These are phyloP conservation scores for Enteromius unitaeniatus DNA, from an alignment of 2,797 vertebrate genomes.

Conservation along the genomic window DNA sequence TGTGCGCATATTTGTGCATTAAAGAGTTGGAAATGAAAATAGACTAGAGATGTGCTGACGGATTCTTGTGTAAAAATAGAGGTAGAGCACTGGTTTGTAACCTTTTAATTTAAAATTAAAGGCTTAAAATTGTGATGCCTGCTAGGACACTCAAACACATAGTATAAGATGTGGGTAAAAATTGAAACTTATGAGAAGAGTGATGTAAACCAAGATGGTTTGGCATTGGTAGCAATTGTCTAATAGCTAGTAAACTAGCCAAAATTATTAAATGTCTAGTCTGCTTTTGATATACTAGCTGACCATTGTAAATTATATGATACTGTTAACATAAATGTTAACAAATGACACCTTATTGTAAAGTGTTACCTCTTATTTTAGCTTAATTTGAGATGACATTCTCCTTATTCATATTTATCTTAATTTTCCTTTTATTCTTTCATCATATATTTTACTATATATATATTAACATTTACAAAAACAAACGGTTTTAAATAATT, in stretches of 20 bases:
- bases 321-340: too few relatives aligned
- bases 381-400: background rate
- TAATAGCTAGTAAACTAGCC: background rate
- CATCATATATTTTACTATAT: background rate
- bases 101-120: background rate
- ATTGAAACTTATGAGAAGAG: background rate
- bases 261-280: background rate
- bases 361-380: background rate
- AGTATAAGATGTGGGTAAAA: background rate
- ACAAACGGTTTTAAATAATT: too few relatives aligned
- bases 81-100: background rate
- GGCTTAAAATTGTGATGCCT: background rate
- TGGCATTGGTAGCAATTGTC: background rate
- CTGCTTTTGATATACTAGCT: background rate
- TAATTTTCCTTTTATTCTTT: background rate
- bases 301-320: background rate
- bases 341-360: too few relatives aligned
- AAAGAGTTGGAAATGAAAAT: background rate
- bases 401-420: background rate
- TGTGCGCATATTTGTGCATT: conserved; percentile 10
- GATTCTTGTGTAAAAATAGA: background rate
- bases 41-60: background rate
- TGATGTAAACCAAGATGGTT: background rate
- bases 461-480: too few relatives aligned
- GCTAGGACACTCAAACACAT: background rate